Conservation (phyloP, 53 echinoderm and acorn worm species). For the Apostichopus leukothele region DNA sequence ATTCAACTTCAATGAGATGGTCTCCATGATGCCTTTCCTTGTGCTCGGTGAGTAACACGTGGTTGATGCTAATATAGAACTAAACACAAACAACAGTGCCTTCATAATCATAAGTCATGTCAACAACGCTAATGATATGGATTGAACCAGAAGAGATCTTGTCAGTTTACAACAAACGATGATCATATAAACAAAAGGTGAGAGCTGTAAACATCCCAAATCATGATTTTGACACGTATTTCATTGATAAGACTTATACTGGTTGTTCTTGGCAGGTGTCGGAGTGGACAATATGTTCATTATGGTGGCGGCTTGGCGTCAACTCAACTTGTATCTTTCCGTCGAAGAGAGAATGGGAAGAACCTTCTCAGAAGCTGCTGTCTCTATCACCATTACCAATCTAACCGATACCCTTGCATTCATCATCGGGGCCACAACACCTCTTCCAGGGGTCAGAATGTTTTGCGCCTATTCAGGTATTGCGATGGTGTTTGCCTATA, state of each 20-base stretch:
- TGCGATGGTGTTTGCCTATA: slow-evolving; percentile 67
- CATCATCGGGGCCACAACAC: slow-evolving; percentile 88
- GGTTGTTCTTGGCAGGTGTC: slow-evolving; percentile 63
- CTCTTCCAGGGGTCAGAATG: slow-evolving; percentile 81
- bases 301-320: slow-evolving; percentile 98
- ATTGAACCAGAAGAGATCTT: neutral
- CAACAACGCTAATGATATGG: neutral
- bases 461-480: slow-evolving; percentile 79
- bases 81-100: no score
- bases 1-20: slow-evolving; percentile 84
- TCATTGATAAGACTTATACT: neutral
- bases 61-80: neutral
- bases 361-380: slow-evolving; percentile 90
- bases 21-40: slow-evolving; percentile 95
- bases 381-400: slow-evolving; percentile 98
- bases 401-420: slow-evolving; percentile 87
- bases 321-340: slow-evolving; percentile 69
- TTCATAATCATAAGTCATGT: no score
- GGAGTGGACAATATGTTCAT: slow-evolving; percentile 99
- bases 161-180: no score
- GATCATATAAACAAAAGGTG: no score
- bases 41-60: slow-evolving; percentile 73
- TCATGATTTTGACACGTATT: neutral
- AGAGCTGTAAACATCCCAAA: no score
- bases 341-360: slow-evolving; percentile 86